Percentiles rank a stretch among this genome's conserved stretches.
These are phyloP conservation scores for Drosophila cognata DNA, from an alignment of 2,888 invertebrate genomes.

Conservation along the genomic window DNA sequence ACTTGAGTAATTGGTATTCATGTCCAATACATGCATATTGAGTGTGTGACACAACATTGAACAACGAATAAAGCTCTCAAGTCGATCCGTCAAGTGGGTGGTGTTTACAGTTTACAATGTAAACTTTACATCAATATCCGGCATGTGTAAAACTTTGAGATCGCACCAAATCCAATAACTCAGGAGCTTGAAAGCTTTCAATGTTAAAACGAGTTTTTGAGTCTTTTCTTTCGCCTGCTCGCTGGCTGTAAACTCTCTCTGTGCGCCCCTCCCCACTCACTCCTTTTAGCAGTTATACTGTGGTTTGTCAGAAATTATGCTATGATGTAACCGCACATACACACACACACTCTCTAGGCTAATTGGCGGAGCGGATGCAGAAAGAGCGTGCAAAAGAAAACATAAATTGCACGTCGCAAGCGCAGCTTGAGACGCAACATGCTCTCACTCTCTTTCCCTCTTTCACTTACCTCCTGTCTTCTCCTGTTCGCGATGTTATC, in stretches of 20 bases:
- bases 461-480: constrained; percentile 10
- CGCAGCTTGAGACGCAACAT: constrained; percentile 16
- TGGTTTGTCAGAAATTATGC: constrained; percentile 61
- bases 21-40: background rate
- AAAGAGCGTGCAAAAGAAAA: constrained; percentile 66
- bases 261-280: constrained; percentile 2
- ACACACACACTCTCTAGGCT: constrained; percentile 34
- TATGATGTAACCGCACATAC: constrained; percentile 65
- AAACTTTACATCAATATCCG: constrained; percentile 61
- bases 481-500: background rate
- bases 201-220: constrained; percentile 52
- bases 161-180: constrained; percentile 43
- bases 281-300: constrained; percentile 19
- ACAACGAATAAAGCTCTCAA: background rate
- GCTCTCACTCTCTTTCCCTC: constrained; percentile 10
- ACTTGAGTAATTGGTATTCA: constrained; percentile 13
- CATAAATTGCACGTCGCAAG: constrained; percentile 63
- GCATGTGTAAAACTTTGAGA: constrained; percentile 46
- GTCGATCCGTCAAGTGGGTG: constrained; percentile 20
- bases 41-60: background rate
- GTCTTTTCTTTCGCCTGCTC: constrained; percentile 42
- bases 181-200: constrained; percentile 45
- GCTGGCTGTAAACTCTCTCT: constrained; percentile 2
- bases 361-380: constrained; percentile 79
- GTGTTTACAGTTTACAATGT: constrained; percentile 28